phyloP scores from a whole-genome alignment of 2,113 vertebrate species.

The Nannobrachium achirus region DNA sequence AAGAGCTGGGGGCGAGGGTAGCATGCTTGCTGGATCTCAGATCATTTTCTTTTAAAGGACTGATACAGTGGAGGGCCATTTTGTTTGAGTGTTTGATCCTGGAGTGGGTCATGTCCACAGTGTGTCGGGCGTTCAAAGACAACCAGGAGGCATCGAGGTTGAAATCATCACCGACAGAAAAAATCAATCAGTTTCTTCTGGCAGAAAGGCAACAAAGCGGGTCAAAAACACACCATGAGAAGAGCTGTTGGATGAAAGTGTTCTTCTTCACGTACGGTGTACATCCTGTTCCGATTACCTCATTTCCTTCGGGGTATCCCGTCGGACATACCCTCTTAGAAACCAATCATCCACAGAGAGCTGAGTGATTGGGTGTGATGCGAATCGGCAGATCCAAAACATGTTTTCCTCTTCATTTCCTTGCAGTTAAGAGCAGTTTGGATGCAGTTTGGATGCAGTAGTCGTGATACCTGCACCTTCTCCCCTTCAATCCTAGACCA shows the following conservation, averaged over 20 bases:
- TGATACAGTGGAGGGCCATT: slow-evolving; percentile 43
- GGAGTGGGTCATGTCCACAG: not conserved
- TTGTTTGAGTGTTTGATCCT: slow-evolving; percentile 48
- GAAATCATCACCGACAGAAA: slow-evolving; percentile 57
- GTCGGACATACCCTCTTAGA: slow-evolving; percentile 80
- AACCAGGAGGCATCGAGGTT: slow-evolving; percentile 47
- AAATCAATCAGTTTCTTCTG: slow-evolving; percentile 21
- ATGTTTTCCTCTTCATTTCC: slow-evolving; percentile 54
- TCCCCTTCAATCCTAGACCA: slow-evolving; percentile 1
- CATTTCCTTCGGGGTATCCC: slow-evolving; percentile 82
- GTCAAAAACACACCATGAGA: slow-evolving; percentile 28
- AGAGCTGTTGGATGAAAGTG: slow-evolving; percentile 44
- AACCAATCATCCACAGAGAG: slow-evolving; percentile 70
- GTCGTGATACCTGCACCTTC: slow-evolving; percentile 39
- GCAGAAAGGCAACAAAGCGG: slow-evolving; percentile 42
- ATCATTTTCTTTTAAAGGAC: slow-evolving; percentile 58
- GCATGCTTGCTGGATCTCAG: slow-evolving; percentile 33
- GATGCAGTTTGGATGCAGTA: too few relatives aligned
- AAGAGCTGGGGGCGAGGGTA: slow-evolving; percentile 32
- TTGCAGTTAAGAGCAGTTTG: slow-evolving; percentile 10
- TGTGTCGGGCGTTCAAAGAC: slow-evolving; percentile 56
- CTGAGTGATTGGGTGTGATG: slow-evolving; percentile 79
- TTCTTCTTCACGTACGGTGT: slow-evolving; percentile 46
- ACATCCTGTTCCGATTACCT: slow-evolving; percentile 69
- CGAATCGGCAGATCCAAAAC: slow-evolving; percentile 65